Percentiles rank a stretch among this genome's conserved stretches.
phyloP scores from a whole-genome alignment of 2,113 vertebrate species.

The Gopherus evgoodei region DNA sequence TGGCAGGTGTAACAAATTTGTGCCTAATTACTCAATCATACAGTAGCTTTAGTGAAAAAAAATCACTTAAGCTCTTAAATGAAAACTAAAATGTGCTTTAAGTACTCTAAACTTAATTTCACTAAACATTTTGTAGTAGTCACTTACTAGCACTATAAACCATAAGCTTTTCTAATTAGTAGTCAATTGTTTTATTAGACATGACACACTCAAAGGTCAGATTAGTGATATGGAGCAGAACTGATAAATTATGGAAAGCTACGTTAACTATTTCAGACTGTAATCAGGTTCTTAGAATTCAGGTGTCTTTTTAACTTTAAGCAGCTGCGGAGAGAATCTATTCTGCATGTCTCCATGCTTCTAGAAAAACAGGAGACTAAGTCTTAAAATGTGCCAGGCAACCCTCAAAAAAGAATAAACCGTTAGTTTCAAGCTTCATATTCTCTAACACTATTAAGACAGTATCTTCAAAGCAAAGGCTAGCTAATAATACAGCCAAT shows the following conservation, averaged over 20 bases:
- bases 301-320: background rate
- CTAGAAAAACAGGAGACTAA: background rate
- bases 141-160: background rate
- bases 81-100: background rate
- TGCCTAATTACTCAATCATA: background rate
- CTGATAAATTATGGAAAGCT: background rate
- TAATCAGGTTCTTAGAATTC: background rate
- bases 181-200: background rate
- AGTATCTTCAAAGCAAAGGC: background rate
- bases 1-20: background rate
- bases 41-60: background rate
- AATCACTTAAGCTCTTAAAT: background rate
- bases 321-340: background rate
- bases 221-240: background rate
- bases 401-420: background rate
- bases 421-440: background rate
- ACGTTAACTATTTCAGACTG: background rate
- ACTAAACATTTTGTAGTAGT: background rate
- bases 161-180: background rate
- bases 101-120: background rate
- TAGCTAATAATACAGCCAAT: background rate
- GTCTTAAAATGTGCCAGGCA: background rate
- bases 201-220: background rate
- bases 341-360: background rate
- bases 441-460: background rate